These are phyloP conservation scores for Podarcis raffonei DNA, from an alignment of 2,113 vertebrate species.

Conservation along the genomic window DNA sequence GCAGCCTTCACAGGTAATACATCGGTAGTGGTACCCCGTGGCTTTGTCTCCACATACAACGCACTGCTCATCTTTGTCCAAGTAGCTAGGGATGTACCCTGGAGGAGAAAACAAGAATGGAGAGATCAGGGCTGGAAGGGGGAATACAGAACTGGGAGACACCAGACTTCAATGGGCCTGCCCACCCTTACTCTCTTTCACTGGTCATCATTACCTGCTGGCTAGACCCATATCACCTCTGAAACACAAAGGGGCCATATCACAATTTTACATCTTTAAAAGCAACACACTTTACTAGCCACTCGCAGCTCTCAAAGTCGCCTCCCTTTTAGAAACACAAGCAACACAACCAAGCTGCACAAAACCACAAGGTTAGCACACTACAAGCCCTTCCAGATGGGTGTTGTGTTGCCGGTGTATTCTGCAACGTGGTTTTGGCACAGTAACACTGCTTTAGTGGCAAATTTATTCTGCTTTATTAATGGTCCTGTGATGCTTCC, in stretches of 20 bases:
- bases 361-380: background rate
- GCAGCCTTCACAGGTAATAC: constrained; percentile 96
- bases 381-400: background rate
- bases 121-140: constrained; percentile 67
- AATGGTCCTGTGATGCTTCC: too few species aligned
- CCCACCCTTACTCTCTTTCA: too few species aligned
- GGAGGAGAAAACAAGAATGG: constrained; percentile 62
- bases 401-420: background rate
- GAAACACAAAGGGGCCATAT: background rate
- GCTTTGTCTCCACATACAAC: constrained; percentile 95
- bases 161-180: too few species aligned
- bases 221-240: background rate
- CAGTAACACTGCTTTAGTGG: too few species aligned
- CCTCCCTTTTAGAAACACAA: background rate
- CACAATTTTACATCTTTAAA: background rate
- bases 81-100: constrained; percentile 97
- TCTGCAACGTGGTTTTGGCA: too few species aligned
- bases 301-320: background rate
- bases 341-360: background rate
- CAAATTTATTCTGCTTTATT: too few species aligned
- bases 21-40: constrained; percentile 96
- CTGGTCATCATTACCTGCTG: background rate
- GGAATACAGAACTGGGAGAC: background rate
- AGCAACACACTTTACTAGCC: background rate
- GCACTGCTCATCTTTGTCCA: constrained; percentile 96